These are phyloP conservation scores for Myotis daubentonii DNA, from an alignment of 2,797 vertebrate genomes.

Conservation along the genomic window DNA sequence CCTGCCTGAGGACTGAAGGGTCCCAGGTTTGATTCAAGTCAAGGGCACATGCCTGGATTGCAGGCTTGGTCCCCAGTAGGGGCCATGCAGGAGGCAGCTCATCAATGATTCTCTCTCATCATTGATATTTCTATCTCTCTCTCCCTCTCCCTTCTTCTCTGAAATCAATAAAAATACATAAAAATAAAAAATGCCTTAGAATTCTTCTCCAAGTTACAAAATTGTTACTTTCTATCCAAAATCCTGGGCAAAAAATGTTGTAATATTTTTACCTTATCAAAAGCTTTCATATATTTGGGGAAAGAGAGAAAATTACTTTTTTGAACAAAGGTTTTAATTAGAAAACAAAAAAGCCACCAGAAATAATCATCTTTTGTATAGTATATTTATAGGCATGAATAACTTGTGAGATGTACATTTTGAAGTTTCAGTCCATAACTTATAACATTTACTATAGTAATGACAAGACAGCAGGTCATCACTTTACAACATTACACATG, in stretches of 20 bases:
- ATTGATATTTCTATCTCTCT: too few species aligned
- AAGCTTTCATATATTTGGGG: conserved; percentile 25
- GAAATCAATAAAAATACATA: neutral
- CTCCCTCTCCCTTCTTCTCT: too few species aligned
- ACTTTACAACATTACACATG: conserved; percentile 86
- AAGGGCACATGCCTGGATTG: too few species aligned
- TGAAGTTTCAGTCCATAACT: conserved; percentile 82
- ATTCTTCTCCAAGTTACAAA: neutral
- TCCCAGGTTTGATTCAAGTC: too few species aligned
- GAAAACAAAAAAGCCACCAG: conserved; percentile 63
- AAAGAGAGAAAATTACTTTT: conserved; percentile 49
- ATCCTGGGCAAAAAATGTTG: neutral
- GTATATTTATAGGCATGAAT: conserved; percentile 86
- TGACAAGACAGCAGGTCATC: conserved; percentile 84
- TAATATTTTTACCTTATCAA: conserved; percentile 27
- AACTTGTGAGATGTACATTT: conserved; percentile 84
- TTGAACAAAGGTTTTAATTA: conserved; percentile 76
- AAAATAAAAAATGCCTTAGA: neutral
- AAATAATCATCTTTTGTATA: conserved; percentile 72
- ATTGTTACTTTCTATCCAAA: conserved; percentile 14
- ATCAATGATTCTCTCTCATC: too few species aligned
- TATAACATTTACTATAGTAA: conserved; percentile 79
- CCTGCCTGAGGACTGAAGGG: too few species aligned
- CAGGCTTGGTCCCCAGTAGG: too few species aligned
- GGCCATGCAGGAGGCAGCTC: too few species aligned